phyloP scores from a whole-genome alignment of 1,140 invertebrate species.

The Neoseiulus cucumeris region DNA sequence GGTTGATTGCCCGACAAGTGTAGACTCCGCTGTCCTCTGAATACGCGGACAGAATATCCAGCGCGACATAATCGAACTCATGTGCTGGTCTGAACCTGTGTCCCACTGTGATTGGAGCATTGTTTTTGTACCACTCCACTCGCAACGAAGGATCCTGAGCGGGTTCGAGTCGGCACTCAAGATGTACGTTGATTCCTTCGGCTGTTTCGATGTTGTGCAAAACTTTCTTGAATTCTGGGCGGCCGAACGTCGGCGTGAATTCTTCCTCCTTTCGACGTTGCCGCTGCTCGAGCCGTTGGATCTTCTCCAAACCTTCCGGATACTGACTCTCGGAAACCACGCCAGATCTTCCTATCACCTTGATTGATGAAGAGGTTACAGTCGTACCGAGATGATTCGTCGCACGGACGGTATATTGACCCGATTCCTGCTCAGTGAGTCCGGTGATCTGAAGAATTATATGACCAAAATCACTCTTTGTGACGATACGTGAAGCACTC shows the following conservation, averaged over 20 bases:
- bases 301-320: conserved; percentile 79
- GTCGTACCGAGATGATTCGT: conserved; percentile 79
- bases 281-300: conserved; percentile 75
- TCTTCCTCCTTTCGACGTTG: conserved; percentile 46
- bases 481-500: conserved; percentile 70
- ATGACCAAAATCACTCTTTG: conserved; percentile 86
- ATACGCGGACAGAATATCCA: conserved; percentile 86
- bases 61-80: conserved; percentile 90
- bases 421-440: conserved; percentile 56
- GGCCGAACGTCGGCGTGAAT: conserved; percentile 53
- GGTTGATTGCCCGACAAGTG: conserved; percentile 73
- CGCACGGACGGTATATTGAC: conserved; percentile 75
- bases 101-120: conserved; percentile 51
- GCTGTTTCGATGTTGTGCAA: conserved; percentile 74
- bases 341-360: conserved; percentile 33
- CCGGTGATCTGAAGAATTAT: conserved; percentile 75
- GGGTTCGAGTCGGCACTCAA: conserved; percentile 77
- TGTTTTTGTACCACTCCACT: conserved; percentile 94
- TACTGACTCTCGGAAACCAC: conserved; percentile 83
- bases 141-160: conserved; percentile 84
- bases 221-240: conserved; percentile 63
- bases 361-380: conserved; percentile 68
- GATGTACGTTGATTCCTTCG: conserved; percentile 72
- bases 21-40: conserved; percentile 91
- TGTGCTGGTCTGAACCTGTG: conserved; percentile 86